These are phyloP conservation scores for Callopanchax toddi DNA, from an alignment of 2,113 vertebrate species.

Conservation along the genomic window DNA sequence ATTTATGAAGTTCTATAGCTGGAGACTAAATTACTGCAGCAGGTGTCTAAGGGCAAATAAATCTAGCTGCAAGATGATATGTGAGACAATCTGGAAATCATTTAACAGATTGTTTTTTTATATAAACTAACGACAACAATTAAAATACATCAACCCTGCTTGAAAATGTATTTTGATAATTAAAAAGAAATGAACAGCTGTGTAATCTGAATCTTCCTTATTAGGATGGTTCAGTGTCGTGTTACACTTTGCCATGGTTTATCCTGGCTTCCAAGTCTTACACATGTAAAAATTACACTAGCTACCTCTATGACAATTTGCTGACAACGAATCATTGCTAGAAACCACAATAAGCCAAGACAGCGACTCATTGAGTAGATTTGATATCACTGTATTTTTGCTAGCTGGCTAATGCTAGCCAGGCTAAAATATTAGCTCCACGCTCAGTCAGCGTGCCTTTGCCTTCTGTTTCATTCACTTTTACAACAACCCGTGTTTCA, in stretches of 20 bases:
- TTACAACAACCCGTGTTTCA: background rate
- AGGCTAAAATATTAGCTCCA: constrained; percentile 42
- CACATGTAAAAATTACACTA: background rate
- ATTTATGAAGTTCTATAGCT: background rate
- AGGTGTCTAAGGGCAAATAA: constrained; percentile 15
- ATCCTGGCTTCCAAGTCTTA: background rate
- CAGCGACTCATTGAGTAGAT: constrained; percentile 2
- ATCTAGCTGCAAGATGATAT: no score
- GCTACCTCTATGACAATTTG: accelerated
- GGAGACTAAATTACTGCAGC: background rate
- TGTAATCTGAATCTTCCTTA: background rate
- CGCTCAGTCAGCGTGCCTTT: background rate
- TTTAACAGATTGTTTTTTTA: background rate
- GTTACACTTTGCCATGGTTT: background rate
- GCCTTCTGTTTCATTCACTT: background rate
- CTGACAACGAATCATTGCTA: background rate
- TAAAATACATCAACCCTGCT: no score
- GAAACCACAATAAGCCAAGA: background rate
- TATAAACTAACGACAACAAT: background rate
- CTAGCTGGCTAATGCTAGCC: constrained; percentile 61
- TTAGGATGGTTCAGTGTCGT: background rate
- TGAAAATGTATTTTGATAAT: no score
- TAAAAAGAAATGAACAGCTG: background rate
- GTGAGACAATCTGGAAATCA: background rate
- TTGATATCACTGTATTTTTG: constrained; percentile 12